Evolutionary conservation across 37 sponge, comb jelly and placozoan species (phyloP).

Genomic region (Agelas oroides): DNA sequence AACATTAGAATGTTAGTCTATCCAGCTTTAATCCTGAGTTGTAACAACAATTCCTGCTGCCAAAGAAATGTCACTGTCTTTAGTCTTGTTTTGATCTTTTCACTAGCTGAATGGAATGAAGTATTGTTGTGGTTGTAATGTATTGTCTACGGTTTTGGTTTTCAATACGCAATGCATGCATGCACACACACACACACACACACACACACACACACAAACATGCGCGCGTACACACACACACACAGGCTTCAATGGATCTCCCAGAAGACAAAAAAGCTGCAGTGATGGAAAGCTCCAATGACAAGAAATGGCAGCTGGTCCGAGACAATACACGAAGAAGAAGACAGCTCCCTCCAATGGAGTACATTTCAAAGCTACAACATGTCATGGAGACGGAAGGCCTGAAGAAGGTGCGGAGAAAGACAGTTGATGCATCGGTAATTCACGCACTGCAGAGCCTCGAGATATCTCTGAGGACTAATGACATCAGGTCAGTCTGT

Average conservation of each 20-base stretch:
- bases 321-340: constrained; percentile 37
- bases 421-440: constrained; percentile 40
- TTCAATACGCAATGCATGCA: not conserved
- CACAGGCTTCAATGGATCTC: constrained; percentile 75
- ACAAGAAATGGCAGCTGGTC: constrained; percentile 81
- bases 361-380: constrained; percentile 50
- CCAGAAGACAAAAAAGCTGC: constrained; percentile 61
- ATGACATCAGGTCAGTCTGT: constrained; percentile 68
- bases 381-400: constrained; percentile 55
- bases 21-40: no score
- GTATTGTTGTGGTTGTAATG: no score
- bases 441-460: constrained; percentile 56
- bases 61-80: no score
- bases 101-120: no score
- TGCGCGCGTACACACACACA: not conserved
- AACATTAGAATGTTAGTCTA: no score
- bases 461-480: constrained; percentile 82
- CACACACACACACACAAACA: constrained; percentile 12
- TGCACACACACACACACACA: constrained; percentile 12
- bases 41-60: no score
- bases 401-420: constrained; percentile 31
- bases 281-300: constrained; percentile 44
- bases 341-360: constrained; percentile 24
- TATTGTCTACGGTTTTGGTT: no score
- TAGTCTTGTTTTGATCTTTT: not conserved